Percentiles rank a stretch among this genome's conserved stretches.
These are phyloP conservation scores for Cephalophus harveyi DNA, from an alignment of 2,113 vertebrate genomes.

Conservation along the genomic window DNA sequence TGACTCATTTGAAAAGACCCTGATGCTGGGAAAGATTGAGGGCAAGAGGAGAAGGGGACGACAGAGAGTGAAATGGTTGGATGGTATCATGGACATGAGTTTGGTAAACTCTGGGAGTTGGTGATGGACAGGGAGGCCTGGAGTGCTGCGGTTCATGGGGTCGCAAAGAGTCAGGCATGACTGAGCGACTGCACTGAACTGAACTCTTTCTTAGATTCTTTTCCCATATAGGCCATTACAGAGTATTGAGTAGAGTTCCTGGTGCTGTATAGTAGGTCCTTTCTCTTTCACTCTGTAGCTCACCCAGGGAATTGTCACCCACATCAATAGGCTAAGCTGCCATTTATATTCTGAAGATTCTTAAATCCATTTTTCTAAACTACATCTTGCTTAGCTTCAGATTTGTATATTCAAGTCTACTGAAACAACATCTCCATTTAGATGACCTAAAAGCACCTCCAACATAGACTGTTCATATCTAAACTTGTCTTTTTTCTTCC, in stretches of 20 bases:
- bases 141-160: not conserved
- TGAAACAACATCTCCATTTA: not conserved
- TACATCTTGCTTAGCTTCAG: not conserved
- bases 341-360: not conserved
- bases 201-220: not conserved
- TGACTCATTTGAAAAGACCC: not conserved
- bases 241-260: not conserved
- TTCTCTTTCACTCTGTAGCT: not conserved
- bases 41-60: accelerated
- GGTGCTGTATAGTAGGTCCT: not conserved
- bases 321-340: not conserved
- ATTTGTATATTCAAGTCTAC: not conserved
- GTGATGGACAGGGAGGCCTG: not conserved
- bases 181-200: not conserved
- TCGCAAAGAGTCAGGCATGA: accelerated
- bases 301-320: not conserved
- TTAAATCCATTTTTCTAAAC: not conserved
- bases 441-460: not conserved
- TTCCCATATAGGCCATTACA: not conserved
- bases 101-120: not conserved
- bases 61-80: not conserved
- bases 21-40: not conserved
- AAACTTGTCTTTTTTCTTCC: not conserved
- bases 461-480: not conserved
- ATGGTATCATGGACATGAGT: not conserved